phyloP scores from a whole-genome alignment of 2,797 vertebrate genomes.

The Taenioides sp. region DNA sequence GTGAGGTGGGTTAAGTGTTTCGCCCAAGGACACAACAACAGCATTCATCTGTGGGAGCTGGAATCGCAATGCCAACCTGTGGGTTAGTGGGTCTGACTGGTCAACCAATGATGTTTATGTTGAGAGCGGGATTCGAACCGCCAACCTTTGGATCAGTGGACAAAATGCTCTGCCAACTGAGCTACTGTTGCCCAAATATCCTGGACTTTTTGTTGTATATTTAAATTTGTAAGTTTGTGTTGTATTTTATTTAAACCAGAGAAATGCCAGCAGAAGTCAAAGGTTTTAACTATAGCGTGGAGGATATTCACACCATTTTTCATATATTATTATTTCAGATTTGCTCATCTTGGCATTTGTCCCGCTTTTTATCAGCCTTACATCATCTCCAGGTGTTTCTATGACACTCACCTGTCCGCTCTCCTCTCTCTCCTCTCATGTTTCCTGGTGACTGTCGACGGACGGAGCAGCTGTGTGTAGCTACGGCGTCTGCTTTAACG shows the following conservation, averaged over 20 bases:
- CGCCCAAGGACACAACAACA: no score
- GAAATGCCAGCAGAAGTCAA: not conserved
- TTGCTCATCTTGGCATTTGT: not conserved
- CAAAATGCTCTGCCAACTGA: no score
- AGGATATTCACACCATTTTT: no score
- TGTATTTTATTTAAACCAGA: not conserved
- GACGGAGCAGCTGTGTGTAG: slow-evolving; percentile 76
- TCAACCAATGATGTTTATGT: no score
- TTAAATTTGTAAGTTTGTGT: not conserved
- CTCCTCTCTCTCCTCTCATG: slow-evolving; percentile 27
- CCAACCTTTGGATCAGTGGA: no score
- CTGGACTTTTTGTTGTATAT: not conserved
- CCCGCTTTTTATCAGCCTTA: slow-evolving; percentile 1
- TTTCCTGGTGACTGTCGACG: slow-evolving; percentile 25
- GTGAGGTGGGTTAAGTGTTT: no score
- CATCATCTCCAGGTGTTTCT: slow-evolving; percentile 54
- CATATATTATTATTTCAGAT: not conserved
- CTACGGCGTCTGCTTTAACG: slow-evolving; percentile 80
- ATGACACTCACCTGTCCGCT: slow-evolving; percentile 25
- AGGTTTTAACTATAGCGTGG: not conserved
- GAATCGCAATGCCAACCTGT: no score
- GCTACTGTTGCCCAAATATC: no score
- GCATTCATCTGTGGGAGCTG: no score
- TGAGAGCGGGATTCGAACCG: no score
- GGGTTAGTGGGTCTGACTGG: no score